A percentile compares a stretch with the other conserved stretches of the same genome.
Conservation (phyloP, 1,140 invertebrate genomes). For the Drosophila baimaii region DNA sequence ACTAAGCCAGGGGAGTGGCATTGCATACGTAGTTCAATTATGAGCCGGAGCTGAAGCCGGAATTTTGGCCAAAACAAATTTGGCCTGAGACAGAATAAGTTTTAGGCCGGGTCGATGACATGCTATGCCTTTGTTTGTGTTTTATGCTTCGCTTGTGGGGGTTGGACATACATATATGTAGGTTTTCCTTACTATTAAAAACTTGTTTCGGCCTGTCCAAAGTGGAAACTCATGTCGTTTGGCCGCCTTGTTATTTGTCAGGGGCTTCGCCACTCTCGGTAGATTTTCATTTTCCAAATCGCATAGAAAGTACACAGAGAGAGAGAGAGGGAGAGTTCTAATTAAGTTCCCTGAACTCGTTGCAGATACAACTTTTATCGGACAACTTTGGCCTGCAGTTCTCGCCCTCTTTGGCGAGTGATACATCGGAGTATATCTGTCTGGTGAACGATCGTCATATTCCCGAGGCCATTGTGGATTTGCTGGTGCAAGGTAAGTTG, state of each 20-base stretch:
- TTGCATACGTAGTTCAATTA: constrained; percentile 63
- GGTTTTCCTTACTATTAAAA: constrained; percentile 67
- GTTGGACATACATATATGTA: constrained; percentile 36
- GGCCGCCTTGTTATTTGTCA: constrained; percentile 59
- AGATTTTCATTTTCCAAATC: constrained; percentile 26
- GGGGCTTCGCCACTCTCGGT: constrained; percentile 46
- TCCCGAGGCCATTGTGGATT: constrained; percentile 87
- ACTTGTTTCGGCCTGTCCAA: constrained; percentile 56
- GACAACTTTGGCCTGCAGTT: constrained; percentile 88
- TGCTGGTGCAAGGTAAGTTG: constrained; percentile 88
- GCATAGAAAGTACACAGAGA: not conserved
- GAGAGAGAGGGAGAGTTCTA: constrained; percentile 14
- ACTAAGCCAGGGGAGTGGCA: constrained; percentile 10
- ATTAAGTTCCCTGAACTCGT: constrained; percentile 39
- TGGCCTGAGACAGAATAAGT: constrained; percentile 59
- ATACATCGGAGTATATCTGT: constrained; percentile 88
- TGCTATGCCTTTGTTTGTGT: constrained; percentile 6
- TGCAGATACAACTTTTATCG: constrained; percentile 86
- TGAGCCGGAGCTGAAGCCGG: constrained; percentile 14
- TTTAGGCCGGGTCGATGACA: constrained; percentile 42
- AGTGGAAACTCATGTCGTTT: constrained; percentile 78
- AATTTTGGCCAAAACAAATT: constrained; percentile 54
- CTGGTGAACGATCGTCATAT: constrained; percentile 88
- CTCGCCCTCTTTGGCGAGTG: constrained; percentile 86
- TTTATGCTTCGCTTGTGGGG: not conserved